A percentile compares a stretch with the other conserved stretches of the same genome.
Conservation (phyloP, 2,888 invertebrate genomes). For the Morpho deidamia region DNA sequence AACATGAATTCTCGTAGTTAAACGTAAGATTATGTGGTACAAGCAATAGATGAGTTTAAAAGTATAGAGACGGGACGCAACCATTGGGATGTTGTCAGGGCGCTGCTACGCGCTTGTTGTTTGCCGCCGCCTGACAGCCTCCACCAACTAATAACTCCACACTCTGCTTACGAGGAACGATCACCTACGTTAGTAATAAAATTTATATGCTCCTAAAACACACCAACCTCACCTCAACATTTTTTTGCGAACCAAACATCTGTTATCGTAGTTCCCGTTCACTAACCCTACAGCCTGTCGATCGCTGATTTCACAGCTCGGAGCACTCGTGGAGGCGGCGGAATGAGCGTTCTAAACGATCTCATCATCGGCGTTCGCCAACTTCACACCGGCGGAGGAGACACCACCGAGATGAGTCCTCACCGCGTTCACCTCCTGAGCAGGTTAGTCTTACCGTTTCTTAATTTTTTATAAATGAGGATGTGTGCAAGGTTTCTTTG, state of each 20-base stretch:
- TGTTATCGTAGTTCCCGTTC: conserved; percentile 37
- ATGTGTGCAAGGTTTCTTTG: conserved; percentile 47
- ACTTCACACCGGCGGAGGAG: conserved; percentile 87
- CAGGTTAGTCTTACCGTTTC: conserved; percentile 66
- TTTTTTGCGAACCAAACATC: conserved; percentile 25
- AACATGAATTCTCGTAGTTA: not conserved
- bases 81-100: conserved; percentile 52
- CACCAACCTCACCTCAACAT: conserved; percentile 57
- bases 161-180: conserved; percentile 47
- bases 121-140: conserved; percentile 58
- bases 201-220: conserved; percentile 36
- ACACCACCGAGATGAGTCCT: conserved; percentile 72
- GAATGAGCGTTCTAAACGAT: conserved; percentile 91
- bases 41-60: conserved; percentile 24
- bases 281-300: conserved; percentile 76
- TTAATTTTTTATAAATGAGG: conserved; percentile 39
- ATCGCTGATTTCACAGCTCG: conserved; percentile 82
- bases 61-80: conserved; percentile 47
- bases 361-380: conserved; percentile 89
- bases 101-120: conserved; percentile 62
- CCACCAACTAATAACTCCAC: conserved; percentile 52
- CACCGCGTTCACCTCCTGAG: conserved; percentile 68
- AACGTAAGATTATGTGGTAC: no score
- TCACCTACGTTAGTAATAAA: conserved; percentile 61
- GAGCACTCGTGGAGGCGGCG: conserved; percentile 88